phyloP scores from a whole-genome alignment of 2,797 vertebrate genomes.

The Psittacula echo region DNA sequence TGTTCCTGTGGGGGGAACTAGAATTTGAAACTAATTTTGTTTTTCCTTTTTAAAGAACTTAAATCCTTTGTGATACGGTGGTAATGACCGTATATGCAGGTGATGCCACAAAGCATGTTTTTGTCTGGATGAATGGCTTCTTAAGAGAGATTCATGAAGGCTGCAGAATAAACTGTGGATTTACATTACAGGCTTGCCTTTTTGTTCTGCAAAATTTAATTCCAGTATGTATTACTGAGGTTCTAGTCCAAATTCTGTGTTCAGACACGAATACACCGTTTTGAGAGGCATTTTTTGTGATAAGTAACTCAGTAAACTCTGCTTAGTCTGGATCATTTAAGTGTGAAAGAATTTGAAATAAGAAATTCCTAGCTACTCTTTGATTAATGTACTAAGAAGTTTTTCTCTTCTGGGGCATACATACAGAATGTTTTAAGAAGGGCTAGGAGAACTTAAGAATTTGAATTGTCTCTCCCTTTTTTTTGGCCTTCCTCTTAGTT shows the following conservation, averaged over 20 bases:
- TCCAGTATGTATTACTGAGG: neutral
- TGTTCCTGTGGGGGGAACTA: neutral
- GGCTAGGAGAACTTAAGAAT: neutral
- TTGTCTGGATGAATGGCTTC: neutral
- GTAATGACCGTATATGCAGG: neutral
- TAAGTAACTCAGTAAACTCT: neutral
- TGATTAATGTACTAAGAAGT: neutral
- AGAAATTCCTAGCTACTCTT: neutral
- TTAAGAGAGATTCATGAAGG: neutral
- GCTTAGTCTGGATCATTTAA: neutral
- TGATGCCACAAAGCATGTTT: neutral
- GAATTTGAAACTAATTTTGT: neutral
- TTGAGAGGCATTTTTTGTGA: neutral
- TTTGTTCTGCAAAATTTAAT: neutral
- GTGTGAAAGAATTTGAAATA: neutral
- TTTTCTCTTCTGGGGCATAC: neutral
- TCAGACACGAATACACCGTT: rapidly evolving
- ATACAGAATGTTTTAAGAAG: neutral
- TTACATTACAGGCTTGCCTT: neutral
- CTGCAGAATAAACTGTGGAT: neutral
- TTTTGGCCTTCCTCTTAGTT: neutral
- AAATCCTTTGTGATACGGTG: neutral
- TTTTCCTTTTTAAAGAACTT: neutral
- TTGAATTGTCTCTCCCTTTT: neutral
- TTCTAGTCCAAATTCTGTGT: neutral